Percentiles rank a stretch among this genome's conserved stretches.
Evolutionary conservation across 2,888 invertebrate genomes (phyloP).

Genomic region (Neoscelio sp.): DNA sequence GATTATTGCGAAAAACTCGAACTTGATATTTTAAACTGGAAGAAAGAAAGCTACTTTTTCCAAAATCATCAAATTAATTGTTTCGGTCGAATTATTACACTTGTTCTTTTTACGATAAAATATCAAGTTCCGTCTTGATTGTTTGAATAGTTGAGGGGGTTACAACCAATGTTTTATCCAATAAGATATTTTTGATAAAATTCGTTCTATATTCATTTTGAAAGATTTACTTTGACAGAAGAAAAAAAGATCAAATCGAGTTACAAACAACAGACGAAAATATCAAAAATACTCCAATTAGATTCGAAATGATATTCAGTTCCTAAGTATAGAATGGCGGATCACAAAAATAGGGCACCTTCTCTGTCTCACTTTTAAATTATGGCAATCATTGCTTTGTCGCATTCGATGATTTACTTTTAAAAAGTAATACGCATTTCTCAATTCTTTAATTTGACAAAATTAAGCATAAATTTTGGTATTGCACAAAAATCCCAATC

Average conservation of each 20-base stretch:
- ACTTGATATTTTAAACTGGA: constrained; percentile 57
- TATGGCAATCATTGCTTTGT: constrained; percentile 50
- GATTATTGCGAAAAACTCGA: constrained; percentile 59
- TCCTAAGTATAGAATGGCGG: constrained; percentile 35
- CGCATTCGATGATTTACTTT: neutral
- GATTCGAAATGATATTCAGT: constrained; percentile 22
- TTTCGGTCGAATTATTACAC: no score
- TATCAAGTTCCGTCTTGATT: constrained; percentile 63
- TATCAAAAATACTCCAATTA: constrained; percentile 31
- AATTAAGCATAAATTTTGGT: neutral
- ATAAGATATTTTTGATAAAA: constrained; percentile 20
- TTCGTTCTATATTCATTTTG: neutral
- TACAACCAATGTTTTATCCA: constrained; percentile 38
- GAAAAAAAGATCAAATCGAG: no score
- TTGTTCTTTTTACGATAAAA: constrained; percentile 35
- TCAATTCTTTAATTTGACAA: neutral
- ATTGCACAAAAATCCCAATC: constrained; percentile 55
- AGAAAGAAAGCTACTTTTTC: constrained; percentile 29
- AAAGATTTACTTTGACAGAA: no score
- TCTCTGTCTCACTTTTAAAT: constrained; percentile 15
- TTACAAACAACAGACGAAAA: neutral
- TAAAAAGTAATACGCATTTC: neutral
- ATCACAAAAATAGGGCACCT: constrained; percentile 16
- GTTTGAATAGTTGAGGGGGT: constrained; percentile 57
- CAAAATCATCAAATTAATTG: no score